These are phyloP conservation scores for Galemys pyrenaicus DNA, from an alignment of 2,113 vertebrate genomes.

Conservation along the genomic window DNA sequence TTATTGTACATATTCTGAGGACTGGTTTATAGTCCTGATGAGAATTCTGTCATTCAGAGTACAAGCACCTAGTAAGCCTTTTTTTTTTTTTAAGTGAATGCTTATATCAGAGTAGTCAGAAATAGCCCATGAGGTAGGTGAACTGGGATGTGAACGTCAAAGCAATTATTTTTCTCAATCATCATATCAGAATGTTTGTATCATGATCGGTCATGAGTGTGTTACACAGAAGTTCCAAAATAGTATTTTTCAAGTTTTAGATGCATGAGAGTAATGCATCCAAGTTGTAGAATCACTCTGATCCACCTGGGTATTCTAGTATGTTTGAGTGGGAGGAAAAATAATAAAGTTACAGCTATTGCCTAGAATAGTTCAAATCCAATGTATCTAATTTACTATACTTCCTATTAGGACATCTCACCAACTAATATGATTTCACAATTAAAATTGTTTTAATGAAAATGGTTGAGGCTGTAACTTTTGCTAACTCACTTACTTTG, in stretches of 20 bases:
- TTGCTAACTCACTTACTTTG: not conserved
- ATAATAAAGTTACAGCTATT: not conserved
- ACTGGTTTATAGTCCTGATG: too few relatives aligned
- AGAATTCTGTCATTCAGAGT: too few relatives aligned
- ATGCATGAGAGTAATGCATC: not conserved
- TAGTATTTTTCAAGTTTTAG: not conserved
- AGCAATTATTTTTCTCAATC: not conserved
- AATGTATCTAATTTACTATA: not conserved
- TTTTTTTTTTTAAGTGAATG: not conserved
- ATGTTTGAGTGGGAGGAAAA: not conserved
- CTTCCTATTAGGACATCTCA: not conserved
- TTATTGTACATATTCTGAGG: too few relatives aligned
- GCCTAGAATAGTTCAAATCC: not conserved
- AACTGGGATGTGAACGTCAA: not conserved
- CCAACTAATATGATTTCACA: not conserved
- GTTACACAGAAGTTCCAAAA: not conserved
- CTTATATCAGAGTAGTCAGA: not conserved
- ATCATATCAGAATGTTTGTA: not conserved
- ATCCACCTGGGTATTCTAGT: not conserved
- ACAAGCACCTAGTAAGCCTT: too few relatives aligned
- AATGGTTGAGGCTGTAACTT: not conserved
- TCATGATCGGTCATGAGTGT: not conserved
- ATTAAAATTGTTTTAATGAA: not conserved
- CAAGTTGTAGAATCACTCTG: not conserved
- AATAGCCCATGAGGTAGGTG: not conserved